phyloP scores from a whole-genome alignment of 2,888 invertebrate species.

The Pardosa pseudoannulata region DNA sequence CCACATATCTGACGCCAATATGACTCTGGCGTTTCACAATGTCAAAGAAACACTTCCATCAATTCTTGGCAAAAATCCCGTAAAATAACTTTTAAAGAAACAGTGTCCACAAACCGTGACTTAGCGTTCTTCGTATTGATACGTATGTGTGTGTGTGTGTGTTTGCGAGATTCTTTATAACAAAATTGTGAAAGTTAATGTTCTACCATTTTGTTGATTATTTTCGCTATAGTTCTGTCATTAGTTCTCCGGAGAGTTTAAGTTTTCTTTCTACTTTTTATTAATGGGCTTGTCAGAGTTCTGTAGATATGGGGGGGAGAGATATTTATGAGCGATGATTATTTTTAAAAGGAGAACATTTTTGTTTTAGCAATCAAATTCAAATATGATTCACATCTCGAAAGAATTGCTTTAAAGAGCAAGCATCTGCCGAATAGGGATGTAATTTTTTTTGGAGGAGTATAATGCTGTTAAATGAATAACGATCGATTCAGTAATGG shows the following conservation, averaged over 20 bases:
- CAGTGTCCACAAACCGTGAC: slow-evolving; percentile 15
- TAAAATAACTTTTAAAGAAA: slow-evolving; percentile 10
- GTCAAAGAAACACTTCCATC: not conserved
- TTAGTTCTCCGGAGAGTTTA: not conserved
- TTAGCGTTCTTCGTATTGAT: not conserved
- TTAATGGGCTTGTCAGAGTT: not conserved
- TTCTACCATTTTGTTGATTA: slow-evolving; percentile 3
- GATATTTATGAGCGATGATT: not conserved
- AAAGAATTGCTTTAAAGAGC: no score
- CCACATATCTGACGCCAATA: not conserved
- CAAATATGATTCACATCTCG: not conserved
- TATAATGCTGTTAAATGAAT: no score
- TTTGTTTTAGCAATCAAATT: not conserved
- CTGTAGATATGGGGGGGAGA: not conserved
- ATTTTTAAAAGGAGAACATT: not conserved
- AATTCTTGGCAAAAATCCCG: slow-evolving; percentile 10
- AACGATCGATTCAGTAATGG: no score
- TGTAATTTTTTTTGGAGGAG: no score
- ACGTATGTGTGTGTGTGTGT: not conserved
- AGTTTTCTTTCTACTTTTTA: not conserved
- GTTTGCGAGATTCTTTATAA: not conserved
- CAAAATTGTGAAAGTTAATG: slow-evolving; percentile 11
- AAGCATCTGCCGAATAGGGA: no score
- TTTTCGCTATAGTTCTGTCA: slow-evolving; percentile 11
- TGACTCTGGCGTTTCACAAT: not conserved